Evolutionary conservation across 1,140 invertebrate species (phyloP), one percentile per base, ranked within the genome.

Genomic region (Oryzaephilus surinamensis): DNA sequence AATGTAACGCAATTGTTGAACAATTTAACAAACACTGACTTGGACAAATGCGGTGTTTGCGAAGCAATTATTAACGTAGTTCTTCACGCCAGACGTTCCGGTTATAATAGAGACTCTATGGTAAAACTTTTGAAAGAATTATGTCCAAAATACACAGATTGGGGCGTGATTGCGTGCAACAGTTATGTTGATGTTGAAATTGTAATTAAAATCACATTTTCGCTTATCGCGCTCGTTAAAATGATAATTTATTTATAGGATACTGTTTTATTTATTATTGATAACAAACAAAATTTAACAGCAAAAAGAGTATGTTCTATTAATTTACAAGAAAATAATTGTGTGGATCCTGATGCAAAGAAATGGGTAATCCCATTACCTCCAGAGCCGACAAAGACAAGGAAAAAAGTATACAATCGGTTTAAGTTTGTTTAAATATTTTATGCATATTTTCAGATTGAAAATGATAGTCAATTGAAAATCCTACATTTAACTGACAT

Each of bases 401-500:
- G 20, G 21, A 18, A 8, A 12, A 16, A 35, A 5, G n/a, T n/a
- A 24, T 21, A 6, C 20, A 10, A 10, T 21, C 6, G 6, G 10
- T 2, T 10, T 21, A 21, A 2, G 10, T 10, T 21, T 6, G 20
- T 6, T 6, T 21, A 7, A 3, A 8, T 17, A 14, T 14, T 16
- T 32, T 6, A 7, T 15, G 30, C 30, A 16, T n/a, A 32, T 28
- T 39, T 33, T 34, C 28, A 41, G 34, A 28, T 34, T 16, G 3
- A 18, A 15, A 28, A 30, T 6, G 30, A 23, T 2, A 2, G 55
- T 32, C 33, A 35, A 6, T 12, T 73, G 0, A 70, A 74, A 51
- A 66, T 90, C 13, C 63, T 86, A 6, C 80, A 92, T 20, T 56
- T 92, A 26, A 76, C 80, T 0, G 89, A 93, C 55, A 72, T 86